phyloP scores from a whole-genome alignment of 2,797 vertebrate genomes.

The Enteromius unitaeniatus region DNA sequence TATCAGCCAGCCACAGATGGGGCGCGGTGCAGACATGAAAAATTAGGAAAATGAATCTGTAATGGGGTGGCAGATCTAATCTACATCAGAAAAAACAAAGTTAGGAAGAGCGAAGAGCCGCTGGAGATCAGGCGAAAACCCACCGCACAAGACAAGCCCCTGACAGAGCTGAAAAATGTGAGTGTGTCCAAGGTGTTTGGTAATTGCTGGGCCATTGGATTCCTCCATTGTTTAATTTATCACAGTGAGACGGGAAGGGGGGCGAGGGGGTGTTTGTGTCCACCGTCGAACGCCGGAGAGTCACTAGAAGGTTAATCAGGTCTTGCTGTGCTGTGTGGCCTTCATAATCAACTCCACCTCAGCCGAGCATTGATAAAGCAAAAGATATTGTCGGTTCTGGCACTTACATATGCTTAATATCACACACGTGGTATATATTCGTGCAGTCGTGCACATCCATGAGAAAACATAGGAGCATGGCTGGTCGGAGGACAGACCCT shows the following conservation, averaged over 20 bases:
- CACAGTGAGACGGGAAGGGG: slow-evolving; percentile 94
- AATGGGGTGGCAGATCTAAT: slow-evolving; percentile 99
- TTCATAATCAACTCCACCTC: slow-evolving; percentile 78
- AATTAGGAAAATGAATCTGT: slow-evolving; percentile 99
- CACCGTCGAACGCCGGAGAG: slow-evolving; percentile 84
- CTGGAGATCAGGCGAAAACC: slow-evolving; percentile 91
- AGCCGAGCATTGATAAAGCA: slow-evolving; percentile 42
- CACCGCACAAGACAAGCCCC: slow-evolving; percentile 82
- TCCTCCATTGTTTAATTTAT: slow-evolving; percentile 99
- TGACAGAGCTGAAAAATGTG: slow-evolving; percentile 99
- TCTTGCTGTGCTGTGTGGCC: slow-evolving; percentile 87
- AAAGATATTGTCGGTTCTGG: background rate
- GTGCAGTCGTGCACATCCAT: slow-evolving; percentile 75
- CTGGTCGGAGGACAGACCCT: slow-evolving; percentile 82
- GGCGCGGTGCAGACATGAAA: slow-evolving; percentile 99
- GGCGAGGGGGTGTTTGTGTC: slow-evolving; percentile 87
- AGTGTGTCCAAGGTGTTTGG: slow-evolving; percentile 97
- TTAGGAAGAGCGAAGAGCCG: slow-evolving; percentile 92
- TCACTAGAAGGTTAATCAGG: slow-evolving; percentile 99
- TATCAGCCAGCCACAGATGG: slow-evolving; percentile 99
- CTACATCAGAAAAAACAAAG: slow-evolving; percentile 99
- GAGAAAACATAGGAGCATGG: slow-evolving; percentile 79
- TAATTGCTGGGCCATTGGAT: slow-evolving; percentile 99
- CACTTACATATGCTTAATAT: slow-evolving; percentile 40
- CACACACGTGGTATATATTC: slow-evolving; percentile 65